Percentiles rank a stretch among this genome's conserved stretches.
These are phyloP conservation scores for Chaetops frenatus DNA, from an alignment of 2,113 vertebrate species.

Conservation along the genomic window DNA sequence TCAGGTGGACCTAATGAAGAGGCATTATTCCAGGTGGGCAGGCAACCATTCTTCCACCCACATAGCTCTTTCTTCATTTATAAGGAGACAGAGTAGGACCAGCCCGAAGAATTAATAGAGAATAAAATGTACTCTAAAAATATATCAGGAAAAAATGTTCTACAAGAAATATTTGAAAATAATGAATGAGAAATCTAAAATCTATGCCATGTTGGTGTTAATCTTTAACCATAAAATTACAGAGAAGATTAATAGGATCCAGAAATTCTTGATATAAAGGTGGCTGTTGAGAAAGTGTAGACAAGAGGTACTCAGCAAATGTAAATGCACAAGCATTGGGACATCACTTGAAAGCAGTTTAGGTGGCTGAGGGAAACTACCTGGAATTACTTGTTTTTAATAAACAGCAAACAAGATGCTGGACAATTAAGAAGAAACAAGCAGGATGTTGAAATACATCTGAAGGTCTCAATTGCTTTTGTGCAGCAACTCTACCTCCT, in stretches of 20 bases:
- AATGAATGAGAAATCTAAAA: background rate
- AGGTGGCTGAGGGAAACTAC: background rate
- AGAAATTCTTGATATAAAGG: background rate
- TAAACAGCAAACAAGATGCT: background rate
- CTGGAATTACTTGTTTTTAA: background rate
- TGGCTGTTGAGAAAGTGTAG: background rate
- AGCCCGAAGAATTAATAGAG: background rate
- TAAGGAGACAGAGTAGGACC: background rate
- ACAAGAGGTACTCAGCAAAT: background rate
- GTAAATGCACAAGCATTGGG: background rate
- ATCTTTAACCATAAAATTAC: background rate
- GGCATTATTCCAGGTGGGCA: background rate
- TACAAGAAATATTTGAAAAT: background rate
- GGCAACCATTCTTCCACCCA: background rate
- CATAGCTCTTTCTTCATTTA: background rate
- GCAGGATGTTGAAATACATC: background rate
- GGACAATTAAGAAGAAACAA: background rate
- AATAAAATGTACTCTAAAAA: background rate
- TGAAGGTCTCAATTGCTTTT: background rate
- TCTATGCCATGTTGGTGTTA: background rate
- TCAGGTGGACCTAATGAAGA: background rate
- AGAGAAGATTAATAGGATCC: background rate
- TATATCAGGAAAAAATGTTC: background rate
- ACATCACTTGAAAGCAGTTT: background rate
- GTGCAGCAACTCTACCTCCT: background rate